A percentile compares a stretch with the other conserved stretches of the same genome.
These are phyloP conservation scores for Darevskia mixta DNA, from an alignment of 2,797 vertebrate genomes.

Conservation along the genomic window DNA sequence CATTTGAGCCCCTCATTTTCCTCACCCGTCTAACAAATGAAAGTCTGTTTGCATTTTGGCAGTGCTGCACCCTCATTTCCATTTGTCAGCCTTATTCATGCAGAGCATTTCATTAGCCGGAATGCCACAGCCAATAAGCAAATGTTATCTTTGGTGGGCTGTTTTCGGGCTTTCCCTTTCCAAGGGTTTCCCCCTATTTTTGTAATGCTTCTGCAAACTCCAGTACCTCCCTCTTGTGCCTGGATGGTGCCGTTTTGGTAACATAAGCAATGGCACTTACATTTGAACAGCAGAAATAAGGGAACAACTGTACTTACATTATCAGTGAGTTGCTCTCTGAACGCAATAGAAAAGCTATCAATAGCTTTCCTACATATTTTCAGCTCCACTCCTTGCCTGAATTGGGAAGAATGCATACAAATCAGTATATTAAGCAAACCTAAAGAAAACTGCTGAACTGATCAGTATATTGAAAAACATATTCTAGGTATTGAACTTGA, in stretches of 20 bases:
- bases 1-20: too few species aligned
- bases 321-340: conserved; percentile 76
- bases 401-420: conserved; percentile 36
- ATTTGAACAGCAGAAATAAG: not conserved
- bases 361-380: conserved; percentile 66
- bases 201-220: not conserved
- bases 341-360: conserved; percentile 66
- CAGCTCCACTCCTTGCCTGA: conserved; percentile 73
- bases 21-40: too few species aligned
- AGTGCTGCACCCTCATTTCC: too few species aligned
- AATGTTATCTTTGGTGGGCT: too few species aligned
- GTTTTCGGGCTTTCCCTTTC: too few species aligned
- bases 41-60: too few species aligned
- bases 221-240: not conserved
- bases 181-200: not conserved
- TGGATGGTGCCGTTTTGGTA: not conserved
- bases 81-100: too few species aligned
- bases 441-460: not conserved
- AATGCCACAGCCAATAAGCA: too few species aligned
- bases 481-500: not conserved
- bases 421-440: conserved; percentile 38
- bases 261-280: not conserved
- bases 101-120: too few species aligned
- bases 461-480: conserved; percentile 1
- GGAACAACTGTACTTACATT: conserved; percentile 71